Conservation (phyloP, 2,888 invertebrate genomes). For the Tenthredo distinguenda region DNA sequence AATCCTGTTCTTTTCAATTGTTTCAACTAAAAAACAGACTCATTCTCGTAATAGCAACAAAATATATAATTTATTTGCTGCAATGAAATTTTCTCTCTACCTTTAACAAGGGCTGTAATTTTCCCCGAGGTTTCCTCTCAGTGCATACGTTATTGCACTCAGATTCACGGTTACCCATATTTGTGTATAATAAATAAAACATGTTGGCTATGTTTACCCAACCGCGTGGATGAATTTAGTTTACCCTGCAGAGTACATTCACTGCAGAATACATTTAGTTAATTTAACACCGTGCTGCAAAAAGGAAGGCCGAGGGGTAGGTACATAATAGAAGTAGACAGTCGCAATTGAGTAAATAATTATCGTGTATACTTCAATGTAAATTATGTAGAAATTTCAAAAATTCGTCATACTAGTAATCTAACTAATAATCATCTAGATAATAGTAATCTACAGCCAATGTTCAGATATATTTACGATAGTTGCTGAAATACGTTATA, state of each 20-base stretch:
- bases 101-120: neutral
- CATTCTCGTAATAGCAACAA: too few relatives aligned
- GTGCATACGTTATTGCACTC: neutral
- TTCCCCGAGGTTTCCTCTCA: neutral
- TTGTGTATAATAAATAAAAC: constrained; percentile 2
- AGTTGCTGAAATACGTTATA: too few relatives aligned
- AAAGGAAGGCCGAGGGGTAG: neutral
- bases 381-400: too few relatives aligned
- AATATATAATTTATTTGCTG: neutral
- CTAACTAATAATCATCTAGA: neutral
- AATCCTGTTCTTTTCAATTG: neutral
- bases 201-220: neutral
- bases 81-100: neutral
- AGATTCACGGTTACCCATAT: neutral
- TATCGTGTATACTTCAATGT: too few relatives aligned
- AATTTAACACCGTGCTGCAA: neutral
- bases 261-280: neutral
- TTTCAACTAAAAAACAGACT: too few relatives aligned
- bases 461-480: too few relatives aligned
- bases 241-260: neutral
- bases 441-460: too few relatives aligned
- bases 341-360: too few relatives aligned
- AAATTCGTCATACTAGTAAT: too few relatives aligned
- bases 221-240: neutral
- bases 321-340: neutral